Evolutionary conservation across 53 echinoderm and acorn worm genomes (phyloP).

Genomic region (Pentamera pediparva): DNA sequence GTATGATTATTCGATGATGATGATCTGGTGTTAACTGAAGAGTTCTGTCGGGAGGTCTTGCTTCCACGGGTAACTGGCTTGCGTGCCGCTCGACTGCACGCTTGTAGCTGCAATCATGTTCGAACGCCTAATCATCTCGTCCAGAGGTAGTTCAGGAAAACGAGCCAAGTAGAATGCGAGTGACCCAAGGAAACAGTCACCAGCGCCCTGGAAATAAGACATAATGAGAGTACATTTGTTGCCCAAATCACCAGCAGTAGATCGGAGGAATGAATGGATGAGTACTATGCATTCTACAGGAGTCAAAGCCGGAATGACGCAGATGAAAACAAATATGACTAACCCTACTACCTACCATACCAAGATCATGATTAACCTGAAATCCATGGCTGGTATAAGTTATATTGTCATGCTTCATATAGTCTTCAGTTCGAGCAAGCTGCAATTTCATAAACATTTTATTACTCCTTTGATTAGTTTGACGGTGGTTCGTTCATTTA

Average conservation of each 20-base stretch:
- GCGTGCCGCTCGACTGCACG: constrained; percentile 69
- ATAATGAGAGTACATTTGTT: background rate
- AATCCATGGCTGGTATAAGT: too few relatives aligned
- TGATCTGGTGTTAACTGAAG: constrained; percentile 31
- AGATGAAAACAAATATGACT: too few relatives aligned
- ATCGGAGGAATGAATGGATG: background rate
- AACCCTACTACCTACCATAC: too few relatives aligned
- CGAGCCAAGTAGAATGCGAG: constrained; percentile 72
- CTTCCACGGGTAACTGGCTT: constrained; percentile 78
- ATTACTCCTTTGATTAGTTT: too few relatives aligned
- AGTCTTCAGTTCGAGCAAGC: too few relatives aligned
- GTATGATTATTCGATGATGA: too few relatives aligned
- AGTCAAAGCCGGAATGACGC: too few relatives aligned
- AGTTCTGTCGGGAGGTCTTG: constrained; percentile 54
- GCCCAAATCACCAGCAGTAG: background rate
- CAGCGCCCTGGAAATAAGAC: constrained; percentile 67
- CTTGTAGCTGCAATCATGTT: constrained; percentile 70
- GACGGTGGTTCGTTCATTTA: too few relatives aligned
- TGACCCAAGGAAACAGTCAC: constrained; percentile 87
- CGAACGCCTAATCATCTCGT: constrained; percentile 58
- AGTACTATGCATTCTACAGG: too few relatives aligned
- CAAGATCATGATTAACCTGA: too few relatives aligned
- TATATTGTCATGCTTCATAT: too few relatives aligned
- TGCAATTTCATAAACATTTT: too few relatives aligned
- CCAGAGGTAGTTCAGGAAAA: constrained; percentile 46